Percentiles rank a stretch among this genome's conserved stretches.
Conservation (phyloP, 2,888 invertebrate genomes). For the Imbricaverruca yamaguchii region DNA sequence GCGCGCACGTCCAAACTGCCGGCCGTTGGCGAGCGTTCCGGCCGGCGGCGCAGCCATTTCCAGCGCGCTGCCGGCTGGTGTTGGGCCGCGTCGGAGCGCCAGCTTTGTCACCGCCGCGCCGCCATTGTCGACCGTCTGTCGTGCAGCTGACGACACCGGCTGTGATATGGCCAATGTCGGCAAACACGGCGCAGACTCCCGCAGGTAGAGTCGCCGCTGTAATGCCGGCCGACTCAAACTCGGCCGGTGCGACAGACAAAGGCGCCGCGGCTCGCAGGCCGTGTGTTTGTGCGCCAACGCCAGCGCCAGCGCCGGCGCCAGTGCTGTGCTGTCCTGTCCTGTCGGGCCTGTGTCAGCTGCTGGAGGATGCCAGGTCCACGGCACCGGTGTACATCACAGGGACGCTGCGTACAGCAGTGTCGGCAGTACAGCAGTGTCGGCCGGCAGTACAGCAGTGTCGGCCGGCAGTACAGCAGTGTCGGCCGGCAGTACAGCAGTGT, state of each 20-base stretch:
- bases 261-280: background rate
- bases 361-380: too few species aligned
- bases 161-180: background rate
- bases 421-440: too few species aligned
- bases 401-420: background rate
- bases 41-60: background rate
- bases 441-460: too few species aligned
- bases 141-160: background rate
- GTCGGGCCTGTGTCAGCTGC: background rate
- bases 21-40: background rate
- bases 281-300: background rate
- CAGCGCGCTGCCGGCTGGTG: background rate
- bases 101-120: background rate
- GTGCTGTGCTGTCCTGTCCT: background rate
- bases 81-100: background rate
- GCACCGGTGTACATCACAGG: too few species aligned
- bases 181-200: background rate
- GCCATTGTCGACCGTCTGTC: background rate
- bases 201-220: slow-evolving; percentile 1
- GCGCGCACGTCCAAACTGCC: background rate
- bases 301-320: too few species aligned
- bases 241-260: background rate
- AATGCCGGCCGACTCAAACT: background rate
- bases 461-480: too few species aligned
- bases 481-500: too few species aligned